Evolutionary conservation across 1,140 invertebrate species (phyloP).

Genomic region (Caenorhabditis latens): DNA sequence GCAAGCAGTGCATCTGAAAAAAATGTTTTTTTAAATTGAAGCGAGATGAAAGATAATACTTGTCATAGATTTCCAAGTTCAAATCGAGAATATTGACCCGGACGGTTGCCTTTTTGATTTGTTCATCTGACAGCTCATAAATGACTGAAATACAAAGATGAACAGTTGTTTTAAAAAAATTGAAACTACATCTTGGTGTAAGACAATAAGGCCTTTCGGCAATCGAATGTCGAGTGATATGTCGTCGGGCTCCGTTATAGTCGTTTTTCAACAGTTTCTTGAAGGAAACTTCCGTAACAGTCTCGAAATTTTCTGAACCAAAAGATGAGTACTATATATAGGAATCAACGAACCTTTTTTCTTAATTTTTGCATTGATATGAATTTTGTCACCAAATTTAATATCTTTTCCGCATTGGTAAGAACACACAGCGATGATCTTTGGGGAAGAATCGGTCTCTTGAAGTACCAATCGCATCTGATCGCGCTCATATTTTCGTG

Average conservation of each 20-base stretch:
- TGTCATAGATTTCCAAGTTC: conserved; percentile 7
- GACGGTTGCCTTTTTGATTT: conserved; percentile 1
- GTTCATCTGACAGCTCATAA: conserved; percentile 15
- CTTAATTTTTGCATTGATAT: background rate
- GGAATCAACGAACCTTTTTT: background rate
- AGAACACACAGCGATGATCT: background rate
- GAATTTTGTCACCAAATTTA: conserved; percentile 18
- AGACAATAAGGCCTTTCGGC: background rate
- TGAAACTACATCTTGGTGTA: background rate
- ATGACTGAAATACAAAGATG: conserved; percentile 1
- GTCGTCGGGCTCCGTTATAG: background rate
- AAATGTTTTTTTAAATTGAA: background rate
- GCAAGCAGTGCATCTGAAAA: background rate
- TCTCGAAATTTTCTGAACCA: background rate
- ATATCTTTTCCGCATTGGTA: background rate
- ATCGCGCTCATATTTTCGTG: background rate
- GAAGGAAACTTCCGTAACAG: background rate
- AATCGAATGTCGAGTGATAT: background rate
- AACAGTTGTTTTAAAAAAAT: background rate
- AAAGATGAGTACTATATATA: background rate
- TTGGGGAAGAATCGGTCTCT: background rate
- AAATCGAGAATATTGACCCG: conserved; percentile 30
- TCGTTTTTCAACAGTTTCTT: background rate
- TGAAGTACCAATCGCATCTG: conserved; percentile 4
- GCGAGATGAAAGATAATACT: background rate